phyloP scores from a whole-genome alignment of 2,888 invertebrate genomes.

The Dryomyza anilis region DNA sequence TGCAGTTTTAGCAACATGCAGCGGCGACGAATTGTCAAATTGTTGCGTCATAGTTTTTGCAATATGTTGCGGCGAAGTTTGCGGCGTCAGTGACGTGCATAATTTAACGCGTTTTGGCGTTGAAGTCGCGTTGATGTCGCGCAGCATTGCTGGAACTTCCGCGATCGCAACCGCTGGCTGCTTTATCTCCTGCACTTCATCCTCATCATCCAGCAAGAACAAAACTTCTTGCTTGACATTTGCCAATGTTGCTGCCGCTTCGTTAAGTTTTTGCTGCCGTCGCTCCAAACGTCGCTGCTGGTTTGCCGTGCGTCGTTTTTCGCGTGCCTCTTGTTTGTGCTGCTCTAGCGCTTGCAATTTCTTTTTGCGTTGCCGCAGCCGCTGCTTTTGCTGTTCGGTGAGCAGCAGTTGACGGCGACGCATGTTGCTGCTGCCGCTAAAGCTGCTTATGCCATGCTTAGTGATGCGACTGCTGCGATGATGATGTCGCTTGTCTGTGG shows the following conservation, averaged over 20 bases:
- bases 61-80: neutral
- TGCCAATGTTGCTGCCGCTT: conserved; percentile 18
- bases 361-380: conserved; percentile 46
- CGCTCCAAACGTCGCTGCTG: conserved; percentile 34
- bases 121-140: conserved; percentile 10
- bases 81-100: neutral
- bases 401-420: conserved; percentile 53
- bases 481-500: conserved; percentile 47
- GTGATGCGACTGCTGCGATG: conserved; percentile 53
- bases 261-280: conserved; percentile 6
- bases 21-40: neutral
- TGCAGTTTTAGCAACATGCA: no score
- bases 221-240: neutral
- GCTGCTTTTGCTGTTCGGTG: conserved; percentile 55
- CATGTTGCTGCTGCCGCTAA: conserved; percentile 29
- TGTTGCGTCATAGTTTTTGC: neutral
- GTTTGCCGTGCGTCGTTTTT: conserved; percentile 37
- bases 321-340: conserved; percentile 44
- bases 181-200: conserved; percentile 34
- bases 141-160: neutral
- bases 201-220: neutral
- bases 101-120: conserved; percentile 1
- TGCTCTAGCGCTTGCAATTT: conserved; percentile 44
- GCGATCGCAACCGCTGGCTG: conserved; percentile 8
- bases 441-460: conserved; percentile 38